Evolutionary conservation across 1,140 invertebrate species (phyloP).

Genomic region (Drosophila kikkawai): DNA sequence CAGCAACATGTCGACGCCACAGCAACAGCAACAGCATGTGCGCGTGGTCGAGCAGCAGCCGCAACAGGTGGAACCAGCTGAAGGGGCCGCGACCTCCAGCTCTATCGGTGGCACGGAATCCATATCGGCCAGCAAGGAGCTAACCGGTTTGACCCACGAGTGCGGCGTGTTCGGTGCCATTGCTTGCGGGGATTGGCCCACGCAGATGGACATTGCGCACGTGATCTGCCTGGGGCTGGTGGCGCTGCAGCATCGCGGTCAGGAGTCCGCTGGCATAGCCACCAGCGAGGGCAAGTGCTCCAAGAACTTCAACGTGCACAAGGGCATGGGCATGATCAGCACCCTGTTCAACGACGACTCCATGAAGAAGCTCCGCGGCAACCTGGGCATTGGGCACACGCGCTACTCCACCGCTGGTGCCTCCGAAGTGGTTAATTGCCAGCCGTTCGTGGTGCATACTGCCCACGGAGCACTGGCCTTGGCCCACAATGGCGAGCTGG

Average conservation of each 20-base stretch:
- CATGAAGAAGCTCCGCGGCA: constrained; percentile 94
- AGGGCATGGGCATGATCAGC: constrained; percentile 97
- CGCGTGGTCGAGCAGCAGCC: constrained; percentile 43
- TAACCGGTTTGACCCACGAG: constrained; percentile 93
- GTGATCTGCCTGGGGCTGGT: constrained; percentile 95
- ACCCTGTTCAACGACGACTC: constrained; percentile 96
- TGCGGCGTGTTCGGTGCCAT: constrained; percentile 98
- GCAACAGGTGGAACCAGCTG: constrained; percentile 66
- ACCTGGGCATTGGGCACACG: constrained; percentile 98
- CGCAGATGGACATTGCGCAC: constrained; percentile 89
- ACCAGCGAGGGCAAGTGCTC: constrained; percentile 93
- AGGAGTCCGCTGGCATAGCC: constrained; percentile 98
- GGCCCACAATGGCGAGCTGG: constrained; percentile 98
- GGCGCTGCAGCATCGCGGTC: constrained; percentile 97
- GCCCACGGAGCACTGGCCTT: constrained; percentile 96
- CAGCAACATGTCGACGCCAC: constrained; percentile 61
- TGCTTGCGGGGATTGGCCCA: constrained; percentile 94
- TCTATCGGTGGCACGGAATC: constrained; percentile 29
- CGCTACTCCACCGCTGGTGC: constrained; percentile 98
- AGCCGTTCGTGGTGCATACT: constrained; percentile 98
- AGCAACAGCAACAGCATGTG: constrained; percentile 55
- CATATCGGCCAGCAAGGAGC: constrained; percentile 68
- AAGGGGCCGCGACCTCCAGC: constrained; percentile 29
- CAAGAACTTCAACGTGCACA: constrained; percentile 93
- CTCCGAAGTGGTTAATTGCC: constrained; percentile 96